Conservation (phyloP, 2,113 vertebrate genomes). For the Brienomyrus longianalis region DNA sequence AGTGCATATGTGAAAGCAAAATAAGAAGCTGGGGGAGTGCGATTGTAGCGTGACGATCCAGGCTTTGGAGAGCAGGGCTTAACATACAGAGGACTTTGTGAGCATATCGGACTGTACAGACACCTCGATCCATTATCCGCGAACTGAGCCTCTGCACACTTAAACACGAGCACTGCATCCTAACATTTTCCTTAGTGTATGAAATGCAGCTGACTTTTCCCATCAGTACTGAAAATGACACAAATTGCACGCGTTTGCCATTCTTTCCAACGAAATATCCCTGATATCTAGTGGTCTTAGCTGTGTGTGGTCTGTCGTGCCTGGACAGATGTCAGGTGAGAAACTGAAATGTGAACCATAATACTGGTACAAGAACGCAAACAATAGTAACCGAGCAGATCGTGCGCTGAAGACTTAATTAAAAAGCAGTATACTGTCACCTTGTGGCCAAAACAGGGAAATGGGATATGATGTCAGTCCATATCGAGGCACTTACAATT, state of each 20-base stretch:
- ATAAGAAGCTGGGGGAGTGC: background rate
- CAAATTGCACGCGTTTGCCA: background rate
- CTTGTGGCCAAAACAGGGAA: background rate
- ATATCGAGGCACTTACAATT: background rate
- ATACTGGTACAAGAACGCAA: background rate
- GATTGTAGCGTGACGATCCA: background rate
- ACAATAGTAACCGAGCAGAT: background rate
- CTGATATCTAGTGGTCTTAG: background rate
- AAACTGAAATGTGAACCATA: background rate
- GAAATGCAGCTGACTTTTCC: background rate
- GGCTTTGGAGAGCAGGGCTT: background rate
- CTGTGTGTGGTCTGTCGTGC: background rate
- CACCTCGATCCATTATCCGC: background rate
- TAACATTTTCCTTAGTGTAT: background rate
- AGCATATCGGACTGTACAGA: background rate
- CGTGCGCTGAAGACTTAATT: background rate
- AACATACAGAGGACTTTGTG: background rate
- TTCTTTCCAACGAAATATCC: background rate
- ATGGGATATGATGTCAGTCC: background rate
- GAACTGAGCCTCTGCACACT: background rate
- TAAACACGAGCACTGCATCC: background rate
- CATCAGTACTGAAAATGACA: background rate
- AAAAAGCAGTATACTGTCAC: background rate
- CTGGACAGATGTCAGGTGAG: background rate
- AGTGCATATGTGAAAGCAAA: background rate